A percentile compares a stretch with the other conserved stretches of the same genome.
These are phyloP conservation scores for Tenualosa thibaudeaui DNA, from an alignment of 2,797 vertebrate genomes.

Conservation along the genomic window DNA sequence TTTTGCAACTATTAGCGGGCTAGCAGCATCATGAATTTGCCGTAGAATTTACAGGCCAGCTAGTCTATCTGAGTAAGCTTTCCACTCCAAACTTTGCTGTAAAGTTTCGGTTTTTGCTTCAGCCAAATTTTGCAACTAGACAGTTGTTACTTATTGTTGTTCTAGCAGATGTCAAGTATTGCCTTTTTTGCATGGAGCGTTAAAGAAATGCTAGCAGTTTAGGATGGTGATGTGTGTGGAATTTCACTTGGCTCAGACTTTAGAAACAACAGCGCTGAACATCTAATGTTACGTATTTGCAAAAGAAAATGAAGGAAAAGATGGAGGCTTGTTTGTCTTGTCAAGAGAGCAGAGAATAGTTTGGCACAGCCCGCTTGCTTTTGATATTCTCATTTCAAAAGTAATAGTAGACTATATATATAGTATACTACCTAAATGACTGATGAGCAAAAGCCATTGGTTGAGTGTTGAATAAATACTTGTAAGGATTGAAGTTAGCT, in stretches of 20 bases:
- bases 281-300: not conserved
- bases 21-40: not conserved
- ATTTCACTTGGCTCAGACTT: not conserved
- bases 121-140: not conserved
- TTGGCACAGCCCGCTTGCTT: not conserved
- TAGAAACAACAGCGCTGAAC: not conserved
- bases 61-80: not conserved
- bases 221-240: not conserved
- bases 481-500: not conserved
- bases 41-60: not conserved
- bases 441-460: not conserved
- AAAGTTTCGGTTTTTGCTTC: not conserved
- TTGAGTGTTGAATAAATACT: not conserved
- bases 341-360: not conserved
- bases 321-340: not conserved
- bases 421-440: not conserved
- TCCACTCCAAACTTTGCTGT: not conserved
- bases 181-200: not conserved
- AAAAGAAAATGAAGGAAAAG: not conserved
- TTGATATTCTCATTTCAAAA: not conserved
- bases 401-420: not conserved
- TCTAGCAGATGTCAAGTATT: not conserved
- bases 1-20: not conserved
- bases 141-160: not conserved
- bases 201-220: not conserved